Evolutionary conservation across 1,140 invertebrate species (phyloP).

Genomic region (Microplitis demolitor): DNA sequence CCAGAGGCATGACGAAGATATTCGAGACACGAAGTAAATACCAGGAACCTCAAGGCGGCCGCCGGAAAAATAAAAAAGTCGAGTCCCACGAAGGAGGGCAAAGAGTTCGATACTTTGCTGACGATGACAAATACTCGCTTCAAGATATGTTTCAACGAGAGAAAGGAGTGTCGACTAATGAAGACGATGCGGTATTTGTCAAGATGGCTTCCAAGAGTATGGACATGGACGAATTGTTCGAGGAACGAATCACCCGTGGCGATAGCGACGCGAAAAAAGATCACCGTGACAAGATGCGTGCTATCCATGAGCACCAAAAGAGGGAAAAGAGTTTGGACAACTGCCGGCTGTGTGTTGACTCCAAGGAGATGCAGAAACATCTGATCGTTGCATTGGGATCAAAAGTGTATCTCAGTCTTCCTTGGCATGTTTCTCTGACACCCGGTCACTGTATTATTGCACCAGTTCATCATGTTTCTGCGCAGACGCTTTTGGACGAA

Average conservation of each 20-base stretch:
- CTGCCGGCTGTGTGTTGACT: conserved; percentile 85
- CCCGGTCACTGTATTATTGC: conserved; percentile 87
- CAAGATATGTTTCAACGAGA: conserved; percentile 90
- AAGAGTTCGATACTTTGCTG: conserved; percentile 83
- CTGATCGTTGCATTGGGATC: conserved; percentile 82
- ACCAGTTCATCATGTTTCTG: conserved; percentile 80
- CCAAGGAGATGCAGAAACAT: conserved; percentile 80
- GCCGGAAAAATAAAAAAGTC: conserved; percentile 64
- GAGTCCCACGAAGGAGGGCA: conserved; percentile 77
- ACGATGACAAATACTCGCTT: conserved; percentile 88
- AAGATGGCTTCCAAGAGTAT: conserved; percentile 69
- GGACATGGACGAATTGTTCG: conserved; percentile 88
- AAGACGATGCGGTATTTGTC: conserved; percentile 82
- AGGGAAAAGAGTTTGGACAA: conserved; percentile 74
- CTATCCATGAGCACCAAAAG: conserved; percentile 76
- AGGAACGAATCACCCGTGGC: conserved; percentile 71
- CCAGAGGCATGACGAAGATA: conserved; percentile 67
- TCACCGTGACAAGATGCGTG: conserved; percentile 68
- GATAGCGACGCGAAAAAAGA: conserved; percentile 68
- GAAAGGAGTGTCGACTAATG: conserved; percentile 79
- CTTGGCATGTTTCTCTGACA: conserved; percentile 78
- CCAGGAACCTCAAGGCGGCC: conserved; percentile 44
- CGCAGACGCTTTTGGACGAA: conserved; percentile 85
- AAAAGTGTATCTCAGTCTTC: conserved; percentile 83
- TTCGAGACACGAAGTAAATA: conserved; percentile 50